Evolutionary conservation across 2,888 invertebrate species (phyloP).

Genomic region (Slavum lentiscoides): DNA sequence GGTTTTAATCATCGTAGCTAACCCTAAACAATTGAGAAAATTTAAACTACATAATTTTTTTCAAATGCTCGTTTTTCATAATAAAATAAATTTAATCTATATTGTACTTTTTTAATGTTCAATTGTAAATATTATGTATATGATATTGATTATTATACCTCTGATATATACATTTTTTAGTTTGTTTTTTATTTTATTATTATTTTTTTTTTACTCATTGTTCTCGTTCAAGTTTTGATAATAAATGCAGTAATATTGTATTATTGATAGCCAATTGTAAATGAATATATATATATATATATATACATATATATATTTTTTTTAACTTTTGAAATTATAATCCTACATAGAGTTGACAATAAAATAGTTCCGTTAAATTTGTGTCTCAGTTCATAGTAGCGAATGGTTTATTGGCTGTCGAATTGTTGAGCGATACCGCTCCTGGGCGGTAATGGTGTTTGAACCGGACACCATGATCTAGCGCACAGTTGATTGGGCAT

Average conservation of each 20-base stretch:
- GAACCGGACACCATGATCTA: constrained; percentile 39
- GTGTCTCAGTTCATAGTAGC: too few species aligned
- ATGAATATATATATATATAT: background rate
- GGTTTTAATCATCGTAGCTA: constrained; percentile 64
- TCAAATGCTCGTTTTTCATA: too few species aligned
- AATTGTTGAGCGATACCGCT: background rate
- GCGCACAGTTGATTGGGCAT: constrained; percentile 35
- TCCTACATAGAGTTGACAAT: constrained; percentile 22
- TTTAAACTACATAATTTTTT: constrained; percentile 15
- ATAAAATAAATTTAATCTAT: constrained; percentile 23
- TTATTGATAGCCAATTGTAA: constrained; percentile 8
- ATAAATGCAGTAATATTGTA: constrained; percentile 31
- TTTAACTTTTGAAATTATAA: constrained; percentile 3
- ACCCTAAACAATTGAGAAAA: constrained; percentile 38
- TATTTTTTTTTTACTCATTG: constrained; percentile 25
- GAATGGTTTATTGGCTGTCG: background rate
- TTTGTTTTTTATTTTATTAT: too few species aligned
- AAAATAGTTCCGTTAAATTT: constrained; percentile 18
- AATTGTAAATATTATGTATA: constrained; percentile 44
- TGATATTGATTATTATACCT: constrained; percentile 18
- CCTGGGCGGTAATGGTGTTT: constrained; percentile 11
- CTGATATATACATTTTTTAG: constrained; percentile 1
- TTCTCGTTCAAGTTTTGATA: constrained; percentile 45
- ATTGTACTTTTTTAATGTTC: constrained; percentile 38
- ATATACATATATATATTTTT: too few species aligned